These are phyloP conservation scores for Malurus elegans DNA, from an alignment of 2,113 vertebrate species.

Conservation along the genomic window DNA sequence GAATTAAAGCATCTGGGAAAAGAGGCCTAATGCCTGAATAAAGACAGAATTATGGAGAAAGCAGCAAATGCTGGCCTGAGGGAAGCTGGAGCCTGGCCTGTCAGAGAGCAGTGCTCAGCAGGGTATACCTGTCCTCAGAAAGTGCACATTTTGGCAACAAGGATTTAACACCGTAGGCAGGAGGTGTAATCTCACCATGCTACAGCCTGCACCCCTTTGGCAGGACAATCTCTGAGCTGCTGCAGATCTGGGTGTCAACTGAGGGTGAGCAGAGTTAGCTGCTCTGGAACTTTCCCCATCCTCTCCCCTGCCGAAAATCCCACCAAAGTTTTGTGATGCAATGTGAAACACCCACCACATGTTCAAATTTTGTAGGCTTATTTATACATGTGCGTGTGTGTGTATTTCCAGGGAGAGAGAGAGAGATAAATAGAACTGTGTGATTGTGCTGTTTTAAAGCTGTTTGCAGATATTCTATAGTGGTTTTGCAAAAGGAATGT, in stretches of 20 bases:
- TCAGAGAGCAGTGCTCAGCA: too few relatives aligned
- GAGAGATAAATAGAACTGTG: constrained; percentile 18
- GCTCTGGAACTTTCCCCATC: background rate
- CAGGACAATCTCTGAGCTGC: background rate
- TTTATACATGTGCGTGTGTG: background rate
- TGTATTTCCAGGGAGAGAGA: background rate
- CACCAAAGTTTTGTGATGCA: background rate
- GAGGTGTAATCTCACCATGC: background rate
- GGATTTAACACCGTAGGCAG: background rate
- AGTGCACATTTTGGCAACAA: background rate
- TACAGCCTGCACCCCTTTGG: background rate
- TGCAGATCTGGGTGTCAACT: background rate
- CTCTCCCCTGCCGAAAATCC: background rate
- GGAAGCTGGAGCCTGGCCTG: background rate
- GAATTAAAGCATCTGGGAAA: background rate
- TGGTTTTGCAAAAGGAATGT: background rate
- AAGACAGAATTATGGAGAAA: background rate
- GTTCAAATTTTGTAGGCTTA: constrained; percentile 42
- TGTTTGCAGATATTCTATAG: constrained; percentile 22
- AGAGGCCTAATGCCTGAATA: background rate
- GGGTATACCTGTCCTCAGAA: background rate
- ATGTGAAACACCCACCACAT: constrained; percentile 62
- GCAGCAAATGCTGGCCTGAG: background rate
- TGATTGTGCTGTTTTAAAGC: constrained; percentile 30
- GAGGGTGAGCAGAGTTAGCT: background rate